Percentiles rank a stretch among this genome's conserved stretches.
Conservation (phyloP, 64 coral and sea anemone genomes). For the Catalaphyllia jardinei region DNA sequence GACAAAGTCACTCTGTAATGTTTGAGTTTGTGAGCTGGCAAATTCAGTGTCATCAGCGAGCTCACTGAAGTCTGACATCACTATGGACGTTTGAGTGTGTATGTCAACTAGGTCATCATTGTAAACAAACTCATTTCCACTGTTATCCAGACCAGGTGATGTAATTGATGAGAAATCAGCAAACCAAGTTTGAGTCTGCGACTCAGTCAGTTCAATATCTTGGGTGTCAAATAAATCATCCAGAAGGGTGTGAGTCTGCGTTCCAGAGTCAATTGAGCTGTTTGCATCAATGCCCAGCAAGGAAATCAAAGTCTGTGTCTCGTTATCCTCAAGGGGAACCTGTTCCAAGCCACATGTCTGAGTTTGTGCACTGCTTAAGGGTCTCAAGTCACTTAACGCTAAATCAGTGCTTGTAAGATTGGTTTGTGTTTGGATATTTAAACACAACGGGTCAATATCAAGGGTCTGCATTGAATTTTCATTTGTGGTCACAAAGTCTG, state of each 20-base stretch:
- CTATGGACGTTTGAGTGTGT: slow-evolving; percentile 76
- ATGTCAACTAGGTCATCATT: slow-evolving; percentile 86
- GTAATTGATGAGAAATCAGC: slow-evolving; percentile 24
- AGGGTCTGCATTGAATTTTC: slow-evolving; percentile 47
- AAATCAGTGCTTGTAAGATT: slow-evolving; percentile 46
- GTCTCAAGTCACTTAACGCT: slow-evolving; percentile 56
- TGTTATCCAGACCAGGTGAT: slow-evolving; percentile 58
- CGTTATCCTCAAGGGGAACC: slow-evolving; percentile 86
- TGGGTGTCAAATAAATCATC: slow-evolving; percentile 66
- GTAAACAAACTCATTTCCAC: slow-evolving; percentile 21
- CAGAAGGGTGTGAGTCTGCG: slow-evolving; percentile 86
- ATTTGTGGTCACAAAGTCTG: slow-evolving; percentile 24
- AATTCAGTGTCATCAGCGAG: slow-evolving; percentile 59
- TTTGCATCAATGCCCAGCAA: slow-evolving; percentile 81
- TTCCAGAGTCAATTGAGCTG: slow-evolving; percentile 79
- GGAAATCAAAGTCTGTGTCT: slow-evolving; percentile 91
- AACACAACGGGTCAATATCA: slow-evolving; percentile 2
- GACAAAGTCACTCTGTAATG: slow-evolving; percentile 74
- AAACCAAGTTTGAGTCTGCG: slow-evolving; percentile 91
- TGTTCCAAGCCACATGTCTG: slow-evolving; percentile 62
- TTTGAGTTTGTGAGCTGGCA: slow-evolving; percentile 83
- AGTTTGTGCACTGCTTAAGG: slow-evolving; percentile 81
- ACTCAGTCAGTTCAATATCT: slow-evolving; percentile 78
- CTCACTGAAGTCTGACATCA: slow-evolving; percentile 60
- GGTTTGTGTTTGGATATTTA: slow-evolving; percentile 60